Conservation (phyloP, 2,797 vertebrate genomes). For the Cephalopachus bancanus region DNA sequence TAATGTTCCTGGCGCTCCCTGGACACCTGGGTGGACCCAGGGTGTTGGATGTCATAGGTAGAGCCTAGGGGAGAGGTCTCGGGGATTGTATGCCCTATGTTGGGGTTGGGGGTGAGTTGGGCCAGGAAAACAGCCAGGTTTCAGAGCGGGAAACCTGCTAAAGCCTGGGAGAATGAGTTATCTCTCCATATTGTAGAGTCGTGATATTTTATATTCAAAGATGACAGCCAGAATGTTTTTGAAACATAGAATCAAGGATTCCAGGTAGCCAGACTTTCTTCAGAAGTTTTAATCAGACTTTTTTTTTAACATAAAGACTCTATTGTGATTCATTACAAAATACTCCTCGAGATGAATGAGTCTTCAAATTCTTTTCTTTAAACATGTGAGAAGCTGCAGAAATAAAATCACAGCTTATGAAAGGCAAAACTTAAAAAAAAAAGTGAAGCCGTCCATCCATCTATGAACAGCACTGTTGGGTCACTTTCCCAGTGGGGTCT, state of each 20-base stretch:
- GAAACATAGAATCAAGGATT: neutral
- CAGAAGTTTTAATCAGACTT: neutral
- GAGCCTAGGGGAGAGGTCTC: neutral
- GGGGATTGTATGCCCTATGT: neutral
- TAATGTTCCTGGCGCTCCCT: no score
- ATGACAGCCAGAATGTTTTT: neutral
- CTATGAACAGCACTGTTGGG: fast-evolving
- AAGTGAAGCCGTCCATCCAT: fast-evolving
- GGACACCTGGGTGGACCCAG: no score
- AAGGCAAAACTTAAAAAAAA: neutral
- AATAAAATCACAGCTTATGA: neutral
- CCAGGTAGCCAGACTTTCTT: neutral
- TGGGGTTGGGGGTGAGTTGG: fast-evolving
- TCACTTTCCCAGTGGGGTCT: neutral
- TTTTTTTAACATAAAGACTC: neutral
- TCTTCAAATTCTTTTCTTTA: neutral
- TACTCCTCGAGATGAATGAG: neutral
- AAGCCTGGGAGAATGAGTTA: no score
- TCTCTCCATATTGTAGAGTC: neutral
- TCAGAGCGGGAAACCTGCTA: neutral
- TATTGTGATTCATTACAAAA: neutral
- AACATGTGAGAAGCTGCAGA: neutral
- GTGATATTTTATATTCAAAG: no score
- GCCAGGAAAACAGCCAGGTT: no score
- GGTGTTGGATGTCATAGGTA: neutral